Evolutionary conservation across 1,140 invertebrate genomes (phyloP), one percentile per base, ranked within the genome.

Genomic region (Euwallacea similis): DNA sequence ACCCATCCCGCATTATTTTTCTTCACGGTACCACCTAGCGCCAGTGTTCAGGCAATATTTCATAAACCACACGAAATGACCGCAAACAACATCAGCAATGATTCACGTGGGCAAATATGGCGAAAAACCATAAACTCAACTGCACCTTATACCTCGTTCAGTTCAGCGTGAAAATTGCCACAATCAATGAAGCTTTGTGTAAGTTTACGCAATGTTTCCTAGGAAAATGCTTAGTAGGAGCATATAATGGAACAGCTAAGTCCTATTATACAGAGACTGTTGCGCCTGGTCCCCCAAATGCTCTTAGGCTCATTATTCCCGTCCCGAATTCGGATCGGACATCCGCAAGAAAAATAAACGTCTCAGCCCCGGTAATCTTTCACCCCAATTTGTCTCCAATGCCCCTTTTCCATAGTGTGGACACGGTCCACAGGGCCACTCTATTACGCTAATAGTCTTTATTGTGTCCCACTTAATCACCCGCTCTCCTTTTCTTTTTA

Each of bases 301-400:
- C 53, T 58, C 65, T 58, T 43, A 66, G 53, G 42, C 65, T 66
- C 53, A 66, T 66, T 66, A 66, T 54, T 66, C 42, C 8, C 6
- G 6, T 58, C 21, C 54, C 65, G 16, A 66, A 56, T 56, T 60
- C 62, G 42, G 63, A 50, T 66, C 63, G 63, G 69, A 71, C 72
- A 60, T 68, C 74, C 67, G 65, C 62, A 73, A 69, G 73, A 71
- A 72, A 71, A 75, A 72, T 77, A 76, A 77, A 78, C 74, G 77
- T 78, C 77, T 78, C 74, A 60, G 67, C 71, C 47, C 41, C 55
- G 72, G 74, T 74, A 76, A 78, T 79, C 77, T 79, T 78, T 78
- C 77, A 78, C 77, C 77, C 79, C 76, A 80, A 80, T 80, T 80
- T 80, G 79, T 79, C 78, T 77, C 78, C 76, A 77, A 78, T 76